These are phyloP conservation scores for Ophion ventricosus DNA, from an alignment of 2,888 invertebrate genomes.

Conservation along the genomic window DNA sequence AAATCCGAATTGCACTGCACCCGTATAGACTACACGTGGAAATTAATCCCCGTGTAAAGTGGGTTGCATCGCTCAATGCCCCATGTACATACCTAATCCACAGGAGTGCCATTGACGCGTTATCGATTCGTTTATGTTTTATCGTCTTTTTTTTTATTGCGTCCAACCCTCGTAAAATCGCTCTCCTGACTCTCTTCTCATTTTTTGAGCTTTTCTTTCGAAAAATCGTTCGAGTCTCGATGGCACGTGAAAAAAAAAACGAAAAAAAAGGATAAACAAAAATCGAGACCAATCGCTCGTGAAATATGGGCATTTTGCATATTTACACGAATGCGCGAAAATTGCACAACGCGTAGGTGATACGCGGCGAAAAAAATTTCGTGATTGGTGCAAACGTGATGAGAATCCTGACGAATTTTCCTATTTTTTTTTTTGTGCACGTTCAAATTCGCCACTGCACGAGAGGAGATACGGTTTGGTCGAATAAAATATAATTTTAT, in stretches of 20 bases:
- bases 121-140: slow-evolving; percentile 61
- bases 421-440: not conserved
- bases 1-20: no score
- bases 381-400: not conserved
- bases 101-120: slow-evolving; percentile 73
- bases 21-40: not conserved
- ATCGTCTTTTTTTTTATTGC: slow-evolving; percentile 22
- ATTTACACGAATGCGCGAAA: not conserved
- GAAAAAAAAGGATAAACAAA: not conserved
- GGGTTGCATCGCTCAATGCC: slow-evolving; percentile 50
- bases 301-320: slow-evolving; percentile 7
- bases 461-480: not conserved
- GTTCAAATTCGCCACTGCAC: not conserved
- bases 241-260: not conserved
- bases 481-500: not conserved
- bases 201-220: not conserved
- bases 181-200: no score
- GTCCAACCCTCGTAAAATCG: slow-evolving; percentile 2
- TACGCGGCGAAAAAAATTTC: not conserved
- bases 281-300: not conserved
- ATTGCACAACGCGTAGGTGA: not conserved
- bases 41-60: not conserved
- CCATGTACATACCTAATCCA: slow-evolving; percentile 71
- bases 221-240: slow-evolving; percentile 4
- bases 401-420: not conserved